Base-by-base conservation (phyloP, 2,113 vertebrate genomes). In the Hippoglossus stenolepis region DNA sequence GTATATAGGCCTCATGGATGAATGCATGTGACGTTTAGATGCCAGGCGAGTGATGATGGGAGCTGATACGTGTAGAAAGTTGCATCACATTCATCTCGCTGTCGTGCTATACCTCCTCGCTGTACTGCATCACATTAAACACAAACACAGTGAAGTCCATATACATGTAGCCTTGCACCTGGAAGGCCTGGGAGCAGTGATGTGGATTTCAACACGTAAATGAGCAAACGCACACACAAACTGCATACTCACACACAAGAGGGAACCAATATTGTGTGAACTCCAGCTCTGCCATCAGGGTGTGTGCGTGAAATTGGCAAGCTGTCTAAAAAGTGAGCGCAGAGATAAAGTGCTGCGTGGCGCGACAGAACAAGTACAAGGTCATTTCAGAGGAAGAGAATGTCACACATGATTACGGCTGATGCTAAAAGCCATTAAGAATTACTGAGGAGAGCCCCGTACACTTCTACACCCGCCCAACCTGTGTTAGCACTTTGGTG, bases 381-480 rank as follows among this genome's bases (percentile, higher is more conserved):
- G 90, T 89, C 87, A 89, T 77, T 87, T 77, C 56, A 64, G 66
- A 80, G 70, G 77, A 84, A 82, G 74, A 67, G 62, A 67, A 75
- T 85, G 91, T 90, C 91, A 85, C 70, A 53, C 80, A 75, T 85
- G 80, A 87, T 92, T 87, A 90, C 9, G 40, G 82, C 69, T 89
- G 86, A 90, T 78, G 87, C 82, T 90, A 84, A 91, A 91, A 89
- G 86, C 90, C 89, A 89, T 90, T 86, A 90, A 91, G 83, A 87
- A 85, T 91, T 82, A 87, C 89, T 91, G 87, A 90, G 85, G 73
- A 85, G 65, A 83, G 59, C 62, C 72, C 66, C 11, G 53, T 31
- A 38, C 76, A 71, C 80, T 71, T 77, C 31, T 31, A 31, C 6
- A 31, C 31, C 31, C 31, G 31, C 63, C 60, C 69, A 61, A 76